Evolutionary conservation across 2,888 invertebrate genomes (phyloP).

Genomic region (Eupithecia centaureata): DNA sequence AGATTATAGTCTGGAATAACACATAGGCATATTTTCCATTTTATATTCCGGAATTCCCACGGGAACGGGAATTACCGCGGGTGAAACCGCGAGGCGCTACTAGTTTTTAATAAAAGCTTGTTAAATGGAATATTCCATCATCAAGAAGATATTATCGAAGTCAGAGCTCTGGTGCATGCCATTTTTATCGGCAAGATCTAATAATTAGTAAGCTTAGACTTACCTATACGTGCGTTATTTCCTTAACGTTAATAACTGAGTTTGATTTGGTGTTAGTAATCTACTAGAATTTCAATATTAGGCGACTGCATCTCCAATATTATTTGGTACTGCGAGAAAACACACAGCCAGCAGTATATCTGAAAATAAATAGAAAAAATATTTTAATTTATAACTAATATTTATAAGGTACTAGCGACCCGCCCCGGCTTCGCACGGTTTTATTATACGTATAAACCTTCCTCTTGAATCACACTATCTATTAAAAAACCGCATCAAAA

Average conservation of each 20-base stretch:
- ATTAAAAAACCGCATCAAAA: too few relatives aligned
- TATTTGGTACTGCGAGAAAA: slow-evolving; percentile 92
- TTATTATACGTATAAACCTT: too few relatives aligned
- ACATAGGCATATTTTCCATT: too few relatives aligned
- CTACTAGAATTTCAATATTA: slow-evolving; percentile 90
- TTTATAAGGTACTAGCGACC: too few relatives aligned
- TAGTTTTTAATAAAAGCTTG: too few relatives aligned
- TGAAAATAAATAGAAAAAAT: slow-evolving; percentile 69
- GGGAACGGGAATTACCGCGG: too few relatives aligned
- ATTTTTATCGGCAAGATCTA: not conserved
- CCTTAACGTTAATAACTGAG: not conserved
- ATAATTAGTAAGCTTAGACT: not conserved
- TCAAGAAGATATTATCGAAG: not conserved
- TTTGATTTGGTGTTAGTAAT: slow-evolving; percentile 57
- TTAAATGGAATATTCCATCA: too few relatives aligned
- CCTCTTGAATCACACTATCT: too few relatives aligned
- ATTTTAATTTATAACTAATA: not conserved
- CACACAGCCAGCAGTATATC: slow-evolving; percentile 94
- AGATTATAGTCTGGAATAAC: too few relatives aligned
- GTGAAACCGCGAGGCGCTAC: too few relatives aligned
- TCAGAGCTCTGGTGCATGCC: not conserved
- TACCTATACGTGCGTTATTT: slow-evolving; percentile 1
- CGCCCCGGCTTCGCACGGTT: too few relatives aligned
- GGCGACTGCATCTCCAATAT: slow-evolving; percentile 92
- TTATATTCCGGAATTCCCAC: too few relatives aligned